These are phyloP conservation scores for Coreius guichenoti DNA, from an alignment of 2,797 vertebrate species.

Conservation along the genomic window DNA sequence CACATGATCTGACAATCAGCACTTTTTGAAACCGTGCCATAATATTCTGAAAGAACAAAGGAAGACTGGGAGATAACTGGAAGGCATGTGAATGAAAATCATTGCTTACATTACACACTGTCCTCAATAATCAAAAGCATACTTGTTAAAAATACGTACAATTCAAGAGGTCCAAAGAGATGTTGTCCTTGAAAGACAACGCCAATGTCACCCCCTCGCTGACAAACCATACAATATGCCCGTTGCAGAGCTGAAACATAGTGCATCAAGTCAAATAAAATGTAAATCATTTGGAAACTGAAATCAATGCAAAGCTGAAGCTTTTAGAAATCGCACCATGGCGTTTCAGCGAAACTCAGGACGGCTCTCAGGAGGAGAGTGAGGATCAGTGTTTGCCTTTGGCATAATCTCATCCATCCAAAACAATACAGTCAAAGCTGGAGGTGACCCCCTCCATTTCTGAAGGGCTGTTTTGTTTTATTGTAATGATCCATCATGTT, in stretches of 20 bases:
- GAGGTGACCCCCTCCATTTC: constrained; percentile 33
- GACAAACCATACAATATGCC: not conserved
- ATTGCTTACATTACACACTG: constrained; percentile 54
- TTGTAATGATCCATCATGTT: constrained; percentile 55
- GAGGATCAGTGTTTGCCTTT: constrained; percentile 39
- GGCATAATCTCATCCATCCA: constrained; percentile 22
- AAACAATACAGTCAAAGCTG: constrained; percentile 30
- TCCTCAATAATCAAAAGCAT: constrained; percentile 59
- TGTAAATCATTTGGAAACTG: constrained; percentile 10
- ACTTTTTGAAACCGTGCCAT: constrained; percentile 59
- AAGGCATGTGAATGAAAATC: constrained; percentile 53
- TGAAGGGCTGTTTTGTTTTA: constrained; percentile 37
- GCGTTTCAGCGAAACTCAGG: constrained; percentile 2
- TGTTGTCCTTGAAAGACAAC: constrained; percentile 16
- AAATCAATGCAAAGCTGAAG: constrained; percentile 29
- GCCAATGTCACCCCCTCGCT: not conserved
- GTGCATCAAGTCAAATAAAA: constrained; percentile 11
- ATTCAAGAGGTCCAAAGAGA: constrained; percentile 13
- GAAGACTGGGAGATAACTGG: constrained; percentile 31
- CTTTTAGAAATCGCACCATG: constrained; percentile 24
- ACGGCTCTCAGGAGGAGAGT: constrained; percentile 4
- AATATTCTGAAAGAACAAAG: constrained; percentile 55
- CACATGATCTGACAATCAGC: constrained; percentile 54
- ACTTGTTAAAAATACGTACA: constrained; percentile 29
- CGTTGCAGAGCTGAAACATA: constrained; percentile 26